Evolutionary conservation across 2,888 invertebrate species (phyloP).

Genomic region (Antheraea assamensis): DNA sequence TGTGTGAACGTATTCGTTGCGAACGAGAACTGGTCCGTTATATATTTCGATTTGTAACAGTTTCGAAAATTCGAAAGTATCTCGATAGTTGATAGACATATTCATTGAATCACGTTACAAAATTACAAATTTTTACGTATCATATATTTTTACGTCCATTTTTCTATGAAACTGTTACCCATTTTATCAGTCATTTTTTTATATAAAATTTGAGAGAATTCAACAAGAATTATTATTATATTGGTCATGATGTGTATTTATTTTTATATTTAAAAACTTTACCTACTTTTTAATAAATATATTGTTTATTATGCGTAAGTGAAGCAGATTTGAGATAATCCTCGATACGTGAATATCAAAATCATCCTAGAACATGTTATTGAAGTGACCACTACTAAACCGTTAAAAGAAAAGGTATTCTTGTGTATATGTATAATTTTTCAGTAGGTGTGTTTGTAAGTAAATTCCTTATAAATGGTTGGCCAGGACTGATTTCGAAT

Average conservation of each 20-base stretch:
- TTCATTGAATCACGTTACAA: neutral
- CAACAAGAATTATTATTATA: too few relatives aligned
- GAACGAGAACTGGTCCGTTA: constrained; percentile 16
- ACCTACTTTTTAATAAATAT: too few relatives aligned
- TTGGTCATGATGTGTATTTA: too few relatives aligned
- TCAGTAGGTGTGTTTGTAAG: too few relatives aligned
- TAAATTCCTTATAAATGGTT: too few relatives aligned
- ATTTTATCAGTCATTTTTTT: neutral
- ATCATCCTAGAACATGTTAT: neutral
- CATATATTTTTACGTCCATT: neutral
- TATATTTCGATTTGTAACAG: constrained; percentile 29
- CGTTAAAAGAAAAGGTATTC: too few relatives aligned
- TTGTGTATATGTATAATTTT: too few relatives aligned
- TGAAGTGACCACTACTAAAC: neutral
- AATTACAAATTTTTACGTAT: neutral
- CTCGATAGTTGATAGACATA: neutral
- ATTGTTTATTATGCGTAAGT: too few relatives aligned
- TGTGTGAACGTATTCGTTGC: constrained; percentile 26
- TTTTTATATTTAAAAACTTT: too few relatives aligned
- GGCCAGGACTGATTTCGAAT: too few relatives aligned
- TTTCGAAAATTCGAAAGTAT: constrained; percentile 6
- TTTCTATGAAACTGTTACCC: neutral
- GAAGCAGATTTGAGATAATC: neutral
- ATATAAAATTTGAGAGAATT: too few relatives aligned
- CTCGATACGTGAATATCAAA: neutral